Evolutionary conservation across 2,888 invertebrate genomes (phyloP), one percentile per base, ranked within the genome.

Genomic region (Meteorus cinctellus): DNA sequence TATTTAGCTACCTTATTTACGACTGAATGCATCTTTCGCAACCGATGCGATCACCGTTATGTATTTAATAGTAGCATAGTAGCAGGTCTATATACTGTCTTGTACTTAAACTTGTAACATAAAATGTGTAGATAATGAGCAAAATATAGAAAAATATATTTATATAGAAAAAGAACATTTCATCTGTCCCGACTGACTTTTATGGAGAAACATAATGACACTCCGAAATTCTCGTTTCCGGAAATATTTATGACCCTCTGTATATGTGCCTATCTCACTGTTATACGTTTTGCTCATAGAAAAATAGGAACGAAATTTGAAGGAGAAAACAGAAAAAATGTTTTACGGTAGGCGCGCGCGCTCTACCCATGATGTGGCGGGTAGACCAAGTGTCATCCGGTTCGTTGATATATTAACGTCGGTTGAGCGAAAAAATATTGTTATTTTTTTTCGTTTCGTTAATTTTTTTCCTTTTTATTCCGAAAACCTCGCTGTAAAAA

Each of bases 141-240:
- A 51, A 74, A 51, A 73, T 62, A 75, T 59, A 77, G 72, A 79
- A 62, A 72, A 12, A 41, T 41, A 24, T 41, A 41, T 2, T 41
- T 41, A 41, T 12, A 41, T 41, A 75, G 74, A 81, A 79, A 81
- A 78, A 81, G 71, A 78, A 78, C 80, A 66, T 66, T 66, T 66
- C 14, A 34, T 63, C 36, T 60, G 60, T 34, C 12, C 36, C 24
- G 34, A 70, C 45, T 48, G 48, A 68, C n/a, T 48, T 68, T 66
- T 68, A 68, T 48, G 27, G 66, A 51, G 34, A 48, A 19, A 51
- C 16, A 63, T 34, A 65, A 72, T 65, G 51, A 63, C 48, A 68
- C 48, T 29, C 73, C 65, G 66, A 73, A 72, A 66, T 73, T 73
- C 51, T 73, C 12, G 66, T 74, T 74, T 74, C 74, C 48, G 60